Evolutionary conservation across 2,113 vertebrate genomes (phyloP).

Genomic region (Zosterops pallidus): DNA sequence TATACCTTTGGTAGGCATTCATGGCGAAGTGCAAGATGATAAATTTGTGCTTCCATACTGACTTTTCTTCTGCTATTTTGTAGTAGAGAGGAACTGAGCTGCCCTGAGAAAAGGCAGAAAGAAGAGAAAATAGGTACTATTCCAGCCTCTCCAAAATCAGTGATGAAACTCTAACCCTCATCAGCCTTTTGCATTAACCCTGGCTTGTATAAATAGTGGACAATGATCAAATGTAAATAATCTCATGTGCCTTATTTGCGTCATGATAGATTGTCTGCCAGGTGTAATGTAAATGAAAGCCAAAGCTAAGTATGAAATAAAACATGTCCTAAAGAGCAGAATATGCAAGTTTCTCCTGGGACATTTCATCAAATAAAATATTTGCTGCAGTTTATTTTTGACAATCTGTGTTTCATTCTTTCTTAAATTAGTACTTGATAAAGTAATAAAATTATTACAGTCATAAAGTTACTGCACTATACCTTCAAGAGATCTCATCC

Average conservation of each 20-base stretch:
- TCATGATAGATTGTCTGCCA: conserved; percentile 34
- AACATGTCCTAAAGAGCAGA: conserved; percentile 47
- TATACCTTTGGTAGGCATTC: neutral
- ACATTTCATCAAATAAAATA: conserved; percentile 57
- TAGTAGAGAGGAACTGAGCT: conserved; percentile 13
- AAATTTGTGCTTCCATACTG: conserved; percentile 5
- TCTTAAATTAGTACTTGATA: conserved; percentile 63
- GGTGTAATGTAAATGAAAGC: conserved; percentile 52
- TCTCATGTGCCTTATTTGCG: conserved; percentile 14
- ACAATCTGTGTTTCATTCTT: conserved; percentile 14
- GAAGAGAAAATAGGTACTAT: neutral
- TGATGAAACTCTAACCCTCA: neutral
- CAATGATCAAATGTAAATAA: conserved; percentile 55
- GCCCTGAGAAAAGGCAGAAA: neutral
- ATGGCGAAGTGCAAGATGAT: neutral
- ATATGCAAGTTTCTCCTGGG: conserved; percentile 53
- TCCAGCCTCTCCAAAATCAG: neutral
- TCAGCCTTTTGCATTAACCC: conserved; percentile 17
- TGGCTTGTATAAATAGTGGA: conserved; percentile 10
- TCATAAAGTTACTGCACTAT: neutral
- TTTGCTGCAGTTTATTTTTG: conserved; percentile 63
- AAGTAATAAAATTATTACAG: conserved; percentile 9
- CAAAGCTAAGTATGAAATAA: conserved; percentile 58
- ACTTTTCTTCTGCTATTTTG: conserved; percentile 44
- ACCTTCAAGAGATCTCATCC: conserved; percentile 15